Evolutionary conservation across 2,113 vertebrate species (phyloP).

Genomic region (Pseudolaguvia tuberculata): DNA sequence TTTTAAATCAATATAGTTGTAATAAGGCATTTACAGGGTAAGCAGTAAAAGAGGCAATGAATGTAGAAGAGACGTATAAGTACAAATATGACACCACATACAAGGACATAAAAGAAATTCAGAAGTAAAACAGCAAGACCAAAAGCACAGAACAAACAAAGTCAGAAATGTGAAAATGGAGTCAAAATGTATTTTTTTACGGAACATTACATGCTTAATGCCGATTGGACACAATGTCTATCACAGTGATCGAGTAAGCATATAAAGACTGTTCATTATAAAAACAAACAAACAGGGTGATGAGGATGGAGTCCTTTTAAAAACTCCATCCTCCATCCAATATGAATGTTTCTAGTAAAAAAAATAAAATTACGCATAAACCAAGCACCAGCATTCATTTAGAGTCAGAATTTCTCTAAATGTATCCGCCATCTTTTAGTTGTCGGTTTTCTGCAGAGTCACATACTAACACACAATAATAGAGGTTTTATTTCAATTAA

Average conservation of each 20-base stretch:
- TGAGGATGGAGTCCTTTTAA: neutral
- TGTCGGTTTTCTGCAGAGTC: neutral
- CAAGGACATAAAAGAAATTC: neutral
- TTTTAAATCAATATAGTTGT: neutral
- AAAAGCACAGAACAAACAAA: neutral
- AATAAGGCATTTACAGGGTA: neutral
- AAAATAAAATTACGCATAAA: neutral
- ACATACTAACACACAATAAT: neutral
- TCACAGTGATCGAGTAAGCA: neutral
- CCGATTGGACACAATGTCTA: neutral
- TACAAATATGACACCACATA: neutral
- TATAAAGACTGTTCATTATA: too few relatives aligned
- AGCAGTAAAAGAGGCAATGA: neutral
- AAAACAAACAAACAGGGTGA: neutral
- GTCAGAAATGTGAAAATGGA: neutral
- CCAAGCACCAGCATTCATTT: neutral
- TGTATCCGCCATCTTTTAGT: neutral
- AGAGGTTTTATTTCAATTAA: too few relatives aligned
- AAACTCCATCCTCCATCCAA: neutral
- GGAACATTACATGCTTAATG: neutral
- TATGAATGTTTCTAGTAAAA: neutral
- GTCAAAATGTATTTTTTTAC: neutral
- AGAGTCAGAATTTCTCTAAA: neutral
- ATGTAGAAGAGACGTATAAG: neutral
- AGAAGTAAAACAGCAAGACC: neutral